Evolutionary conservation across 2,888 invertebrate genomes (phyloP).

Genomic region (Argyresthia albistria): DNA sequence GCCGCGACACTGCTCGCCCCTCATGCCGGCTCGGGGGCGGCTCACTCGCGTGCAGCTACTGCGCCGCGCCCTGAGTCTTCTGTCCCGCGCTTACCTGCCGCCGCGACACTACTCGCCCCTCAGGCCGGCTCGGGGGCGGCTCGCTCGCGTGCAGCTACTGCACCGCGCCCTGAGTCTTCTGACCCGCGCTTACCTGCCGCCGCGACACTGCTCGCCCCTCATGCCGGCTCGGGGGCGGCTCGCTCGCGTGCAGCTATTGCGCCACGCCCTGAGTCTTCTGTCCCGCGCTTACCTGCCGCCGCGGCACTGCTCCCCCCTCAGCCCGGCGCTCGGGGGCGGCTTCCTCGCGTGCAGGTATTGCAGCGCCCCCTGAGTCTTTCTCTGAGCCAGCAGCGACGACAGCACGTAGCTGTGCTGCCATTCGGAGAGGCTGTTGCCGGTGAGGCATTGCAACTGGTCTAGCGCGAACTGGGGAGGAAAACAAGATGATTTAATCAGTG

Average conservation of each 20-base stretch:
- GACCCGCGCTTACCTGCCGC: constrained; percentile 15
- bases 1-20: constrained; percentile 22
- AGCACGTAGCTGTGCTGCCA: constrained; percentile 84
- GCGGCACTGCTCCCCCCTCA: constrained; percentile 22
- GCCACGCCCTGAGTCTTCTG: constrained; percentile 80
- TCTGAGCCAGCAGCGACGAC: constrained; percentile 76
- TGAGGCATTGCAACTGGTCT: constrained; percentile 75
- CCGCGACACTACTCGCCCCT: constrained; percentile 22
- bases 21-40: constrained; percentile 51
- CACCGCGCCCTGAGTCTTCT: constrained; percentile 79
- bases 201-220: constrained; percentile 21
- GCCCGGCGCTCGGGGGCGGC: constrained; percentile 61
- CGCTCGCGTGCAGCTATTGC: constrained; percentile 73
- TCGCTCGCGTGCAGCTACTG: constrained; percentile 74
- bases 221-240: constrained; percentile 62
- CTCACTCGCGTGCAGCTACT: constrained; percentile 74
- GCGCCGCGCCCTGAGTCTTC: constrained; percentile 78
- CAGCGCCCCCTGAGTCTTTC: constrained; percentile 78
- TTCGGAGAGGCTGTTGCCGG: constrained; percentile 71
- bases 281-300: constrained; percentile 15
- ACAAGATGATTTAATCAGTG: too few relatives aligned
- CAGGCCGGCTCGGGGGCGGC: constrained; percentile 57
- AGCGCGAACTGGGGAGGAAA: constrained; percentile 76
- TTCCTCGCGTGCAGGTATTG: constrained; percentile 74
- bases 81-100: too few relatives aligned